A percentile compares a stretch with the other conserved stretches of the same genome.
These are phyloP conservation scores for Drosophila longiperda DNA, from an alignment of 2,888 invertebrate genomes.

Conservation along the genomic window DNA sequence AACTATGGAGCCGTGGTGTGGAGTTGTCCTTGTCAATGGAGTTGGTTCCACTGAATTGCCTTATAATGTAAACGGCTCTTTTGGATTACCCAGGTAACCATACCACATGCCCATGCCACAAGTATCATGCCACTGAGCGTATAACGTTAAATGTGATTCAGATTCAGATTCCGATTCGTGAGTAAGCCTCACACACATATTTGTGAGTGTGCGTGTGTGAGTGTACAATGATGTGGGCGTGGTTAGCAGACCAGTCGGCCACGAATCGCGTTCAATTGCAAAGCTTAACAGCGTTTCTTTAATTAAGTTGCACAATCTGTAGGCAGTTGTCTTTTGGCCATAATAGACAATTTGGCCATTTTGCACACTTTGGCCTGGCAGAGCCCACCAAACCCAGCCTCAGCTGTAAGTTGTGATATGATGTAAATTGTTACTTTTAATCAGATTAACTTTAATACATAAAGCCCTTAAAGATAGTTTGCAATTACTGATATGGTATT, in stretches of 20 bases:
- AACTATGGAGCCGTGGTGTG: conserved; percentile 10
- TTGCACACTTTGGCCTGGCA: conserved; percentile 15
- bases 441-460: background rate
- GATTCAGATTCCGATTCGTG: conserved; percentile 22
- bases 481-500: background rate
- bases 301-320: conserved; percentile 79
- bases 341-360: conserved; percentile 55
- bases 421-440: background rate
- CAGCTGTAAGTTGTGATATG: conserved; percentile 20
- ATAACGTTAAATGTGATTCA: conserved; percentile 41
- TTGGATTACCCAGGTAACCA: background rate
- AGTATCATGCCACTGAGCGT: conserved; percentile 7
- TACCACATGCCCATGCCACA: background rate
- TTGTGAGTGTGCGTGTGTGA: background rate
- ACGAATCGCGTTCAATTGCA: conserved; percentile 61
- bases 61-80: conserved; percentile 63
- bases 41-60: conserved; percentile 51
- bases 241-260: background rate
- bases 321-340: conserved; percentile 62
- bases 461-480: background rate
- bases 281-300: conserved; percentile 74
- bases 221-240: conserved; percentile 49
- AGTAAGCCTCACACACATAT: background rate
- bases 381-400: background rate
- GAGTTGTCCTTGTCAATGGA: conserved; percentile 14